These are phyloP conservation scores for Poeciliopsis retropinna DNA, from an alignment of 2,113 vertebrate species.

Conservation along the genomic window DNA sequence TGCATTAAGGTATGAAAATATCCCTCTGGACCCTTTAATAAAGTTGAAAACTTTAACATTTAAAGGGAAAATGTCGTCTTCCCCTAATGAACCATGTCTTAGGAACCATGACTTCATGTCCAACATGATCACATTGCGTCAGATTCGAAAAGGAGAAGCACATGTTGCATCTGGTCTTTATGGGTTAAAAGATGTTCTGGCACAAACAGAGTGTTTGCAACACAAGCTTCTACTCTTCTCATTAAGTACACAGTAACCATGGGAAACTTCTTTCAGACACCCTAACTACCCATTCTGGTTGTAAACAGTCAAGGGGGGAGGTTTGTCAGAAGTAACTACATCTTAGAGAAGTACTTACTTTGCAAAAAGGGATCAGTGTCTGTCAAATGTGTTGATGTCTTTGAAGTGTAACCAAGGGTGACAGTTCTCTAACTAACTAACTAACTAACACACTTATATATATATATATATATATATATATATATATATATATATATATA, in stretches of 20 bases:
- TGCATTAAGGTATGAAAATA: background rate
- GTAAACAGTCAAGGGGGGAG: background rate
- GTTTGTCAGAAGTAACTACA: no score
- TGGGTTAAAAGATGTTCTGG: background rate
- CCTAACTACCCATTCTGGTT: background rate
- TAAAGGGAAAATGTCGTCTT: background rate
- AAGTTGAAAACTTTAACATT: background rate
- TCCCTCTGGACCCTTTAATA: background rate
- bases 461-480: no score
- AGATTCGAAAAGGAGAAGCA: background rate
- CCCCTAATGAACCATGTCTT: background rate
- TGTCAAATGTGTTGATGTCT: no score
- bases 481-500: no score
- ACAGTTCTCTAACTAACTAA: no score
- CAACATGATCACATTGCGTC: background rate
- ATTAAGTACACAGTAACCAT: conserved; percentile 1
- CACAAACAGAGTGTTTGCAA: background rate
- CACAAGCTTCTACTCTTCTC: background rate
- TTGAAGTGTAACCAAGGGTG: no score
- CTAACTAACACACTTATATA: no score
- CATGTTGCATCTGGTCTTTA: background rate
- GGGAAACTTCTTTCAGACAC: background rate
- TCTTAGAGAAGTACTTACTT: no score
- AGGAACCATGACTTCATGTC: background rate
- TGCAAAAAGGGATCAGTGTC: no score